Evolutionary conservation across 2,113 vertebrate genomes (phyloP), one percentile per base, ranked within the genome.

Genomic region (Aphyosemion australe): DNA sequence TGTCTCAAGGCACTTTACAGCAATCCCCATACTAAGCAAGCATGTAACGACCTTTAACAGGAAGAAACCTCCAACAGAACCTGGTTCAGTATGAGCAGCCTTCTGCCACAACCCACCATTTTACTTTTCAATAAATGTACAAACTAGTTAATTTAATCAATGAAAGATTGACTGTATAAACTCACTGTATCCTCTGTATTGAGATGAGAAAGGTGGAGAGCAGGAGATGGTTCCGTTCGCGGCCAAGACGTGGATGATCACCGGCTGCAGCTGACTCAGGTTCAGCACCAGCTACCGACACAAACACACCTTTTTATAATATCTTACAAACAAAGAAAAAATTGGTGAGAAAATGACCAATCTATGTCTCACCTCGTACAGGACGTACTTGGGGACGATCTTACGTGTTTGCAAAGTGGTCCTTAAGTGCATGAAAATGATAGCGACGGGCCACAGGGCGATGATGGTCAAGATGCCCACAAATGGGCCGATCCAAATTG

Each of bases 381-480:
- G 93, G 65, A 94, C 93, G 43, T 94, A 95, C 67, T 96, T 96
- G 37, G 94, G 92, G 69, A 94, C 75, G 61, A 96, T 94, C 81
- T 94, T 95, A 65, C 93, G 69, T 14, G 80, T 89, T 19, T 12
- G 76, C 20, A 96, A 88, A 37, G 91, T n/a, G n/a, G 4, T 76
- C 61, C 64, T 88, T 49, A 95, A 91, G 69, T 93, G 92, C 60
- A 93, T 94, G 87, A 96, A 96, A 78, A 89, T 88, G 74, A 96
- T 95, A 47, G 69, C 89, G 3, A 96, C 92, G 4, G 95, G 94
- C 95, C 95, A 96, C 55, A 96, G 87, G 46, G 93, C 93, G 45
- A 79, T 87, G 72, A 96, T 91, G 11, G 95, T 96, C 74, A 94
- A 87, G 72, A 94, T 62, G 39, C 91, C 95, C 65, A 94, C 26